These are phyloP conservation scores for Eurystomus gularis DNA, from an alignment of 2,113 vertebrate species.

Conservation along the genomic window DNA sequence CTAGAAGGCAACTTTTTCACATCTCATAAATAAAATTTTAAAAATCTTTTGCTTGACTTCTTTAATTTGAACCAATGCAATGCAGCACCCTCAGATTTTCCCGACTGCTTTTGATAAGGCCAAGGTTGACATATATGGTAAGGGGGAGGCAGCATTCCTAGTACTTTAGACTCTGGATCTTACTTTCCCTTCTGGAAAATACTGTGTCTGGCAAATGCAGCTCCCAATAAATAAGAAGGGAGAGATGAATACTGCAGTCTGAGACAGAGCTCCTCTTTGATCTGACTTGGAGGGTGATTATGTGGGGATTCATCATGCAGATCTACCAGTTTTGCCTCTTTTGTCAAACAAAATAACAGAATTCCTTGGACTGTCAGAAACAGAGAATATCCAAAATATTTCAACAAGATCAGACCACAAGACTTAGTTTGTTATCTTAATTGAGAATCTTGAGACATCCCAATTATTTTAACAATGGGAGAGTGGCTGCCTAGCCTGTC, in stretches of 20 bases:
- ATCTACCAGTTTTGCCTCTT: not conserved
- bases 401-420: slow-evolving; percentile 8
- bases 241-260: slow-evolving; percentile 17
- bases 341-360: slow-evolving; percentile 28
- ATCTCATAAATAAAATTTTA: slow-evolving; percentile 43
- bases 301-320: not conserved
- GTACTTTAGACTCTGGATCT: not conserved
- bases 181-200: not conserved
- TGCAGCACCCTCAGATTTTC: not conserved
- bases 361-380: slow-evolving; percentile 11
- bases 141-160: not conserved
- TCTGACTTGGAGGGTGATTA: slow-evolving; percentile 10
- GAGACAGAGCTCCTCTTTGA: slow-evolving; percentile 45
- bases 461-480: slow-evolving; percentile 16
- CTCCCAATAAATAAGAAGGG: slow-evolving; percentile 29
- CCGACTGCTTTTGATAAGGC: not conserved
- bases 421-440: slow-evolving; percentile 11
- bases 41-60: slow-evolving; percentile 1
- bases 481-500: not conserved
- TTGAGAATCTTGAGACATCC: not conserved
- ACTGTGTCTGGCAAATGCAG: slow-evolving; percentile 25
- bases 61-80: not conserved
- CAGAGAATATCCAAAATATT: not conserved
- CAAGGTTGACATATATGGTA: not conserved
- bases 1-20: slow-evolving; percentile 43